Conservation (phyloP, 1,140 invertebrate species). For the Tetramorium simillimum region DNA sequence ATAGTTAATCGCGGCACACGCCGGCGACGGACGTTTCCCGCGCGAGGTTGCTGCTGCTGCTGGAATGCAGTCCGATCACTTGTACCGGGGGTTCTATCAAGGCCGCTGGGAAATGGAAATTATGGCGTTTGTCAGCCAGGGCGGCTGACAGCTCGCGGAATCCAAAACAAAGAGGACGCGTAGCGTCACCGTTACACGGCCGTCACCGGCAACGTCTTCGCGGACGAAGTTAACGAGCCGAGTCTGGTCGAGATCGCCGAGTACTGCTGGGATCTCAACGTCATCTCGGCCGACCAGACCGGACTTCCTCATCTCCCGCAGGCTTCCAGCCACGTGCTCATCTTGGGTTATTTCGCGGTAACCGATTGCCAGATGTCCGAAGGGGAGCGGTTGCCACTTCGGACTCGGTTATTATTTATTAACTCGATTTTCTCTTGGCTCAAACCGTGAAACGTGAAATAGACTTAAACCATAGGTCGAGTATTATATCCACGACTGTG, state of each 20-base stretch:
- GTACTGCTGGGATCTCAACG: slow-evolving; percentile 23
- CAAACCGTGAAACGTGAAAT: not conserved
- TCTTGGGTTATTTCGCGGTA: not conserved
- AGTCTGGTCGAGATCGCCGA: slow-evolving; percentile 2
- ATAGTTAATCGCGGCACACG: slow-evolving; percentile 66
- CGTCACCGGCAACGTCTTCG: slow-evolving; percentile 28
- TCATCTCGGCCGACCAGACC: slow-evolving; percentile 41
- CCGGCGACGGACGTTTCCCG: slow-evolving; percentile 46
- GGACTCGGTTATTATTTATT: not conserved
- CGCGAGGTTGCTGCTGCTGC: slow-evolving; percentile 70
- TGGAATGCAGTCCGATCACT: slow-evolving; percentile 83
- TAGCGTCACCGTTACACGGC: slow-evolving; percentile 37
- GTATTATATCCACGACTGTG: not conserved
- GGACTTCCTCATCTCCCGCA: slow-evolving; percentile 48
- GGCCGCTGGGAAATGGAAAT: slow-evolving; percentile 81
- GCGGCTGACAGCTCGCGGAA: slow-evolving; percentile 53
- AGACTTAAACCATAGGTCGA: not conserved
- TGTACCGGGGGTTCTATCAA: slow-evolving; percentile 77
- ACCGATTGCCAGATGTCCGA: slow-evolving; percentile 36
- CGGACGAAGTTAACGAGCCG: slow-evolving; percentile 36
- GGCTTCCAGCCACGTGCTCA: slow-evolving; percentile 33
- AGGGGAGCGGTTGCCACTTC: not conserved
- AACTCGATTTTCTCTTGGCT: not conserved
- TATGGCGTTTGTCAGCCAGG: slow-evolving; percentile 73
- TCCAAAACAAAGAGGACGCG: slow-evolving; percentile 60